Evolutionary conservation across 1,140 invertebrate genomes (phyloP).

Genomic region (Tribolium castaneum): DNA sequence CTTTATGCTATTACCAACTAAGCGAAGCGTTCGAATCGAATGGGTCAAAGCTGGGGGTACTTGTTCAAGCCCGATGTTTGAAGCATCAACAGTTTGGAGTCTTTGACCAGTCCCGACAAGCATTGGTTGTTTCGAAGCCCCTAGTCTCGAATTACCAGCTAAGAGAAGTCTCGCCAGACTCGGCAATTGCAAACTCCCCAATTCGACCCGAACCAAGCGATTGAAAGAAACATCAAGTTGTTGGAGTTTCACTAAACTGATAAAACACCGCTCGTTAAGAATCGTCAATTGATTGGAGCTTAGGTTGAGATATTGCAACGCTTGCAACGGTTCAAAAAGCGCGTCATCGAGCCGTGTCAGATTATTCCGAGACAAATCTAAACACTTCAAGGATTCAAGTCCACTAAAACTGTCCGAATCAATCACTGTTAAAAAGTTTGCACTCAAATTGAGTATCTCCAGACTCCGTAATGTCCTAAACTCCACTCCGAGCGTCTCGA

Average conservation of each 20-base stretch:
- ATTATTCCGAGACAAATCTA: constrained; percentile 75
- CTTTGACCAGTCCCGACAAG: constrained; percentile 77
- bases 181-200: constrained; percentile 79
- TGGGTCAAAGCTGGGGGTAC: constrained; percentile 87
- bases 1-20: constrained; percentile 75
- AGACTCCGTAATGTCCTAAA: constrained; percentile 63
- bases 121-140: constrained; percentile 70
- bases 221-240: constrained; percentile 87
- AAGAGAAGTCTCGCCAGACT: constrained; percentile 82
- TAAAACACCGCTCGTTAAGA: constrained; percentile 71
- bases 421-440: constrained; percentile 68
- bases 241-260: constrained; percentile 74
- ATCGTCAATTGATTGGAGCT: constrained; percentile 75
- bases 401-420: constrained; percentile 67
- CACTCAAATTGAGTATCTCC: constrained; percentile 67
- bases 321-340: constrained; percentile 69
- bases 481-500: constrained; percentile 43
- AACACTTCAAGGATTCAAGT: constrained; percentile 63
- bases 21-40: constrained; percentile 81
- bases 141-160: constrained; percentile 76
- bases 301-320: constrained; percentile 77
- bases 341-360: constrained; percentile 70
- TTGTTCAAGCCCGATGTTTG: constrained; percentile 79
- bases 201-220: constrained; percentile 74
- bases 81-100: constrained; percentile 84